These are phyloP conservation scores for Oreortyx pictus DNA, from an alignment of 2,797 vertebrate genomes.

Conservation along the genomic window DNA sequence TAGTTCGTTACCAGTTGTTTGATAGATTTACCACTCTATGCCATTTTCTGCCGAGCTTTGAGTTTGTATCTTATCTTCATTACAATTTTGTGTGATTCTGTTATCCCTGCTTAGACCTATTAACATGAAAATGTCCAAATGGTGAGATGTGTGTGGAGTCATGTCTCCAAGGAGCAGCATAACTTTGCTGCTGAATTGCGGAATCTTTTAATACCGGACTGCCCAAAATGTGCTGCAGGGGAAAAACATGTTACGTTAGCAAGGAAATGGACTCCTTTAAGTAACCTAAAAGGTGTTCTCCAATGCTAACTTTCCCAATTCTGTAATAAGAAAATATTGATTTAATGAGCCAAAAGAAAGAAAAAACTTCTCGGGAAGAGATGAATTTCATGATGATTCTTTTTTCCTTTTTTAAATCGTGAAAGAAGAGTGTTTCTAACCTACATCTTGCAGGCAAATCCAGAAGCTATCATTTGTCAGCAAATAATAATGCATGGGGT, in stretches of 20 bases:
- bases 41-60: neutral
- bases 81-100: neutral
- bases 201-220: neutral
- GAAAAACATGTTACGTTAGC: neutral
- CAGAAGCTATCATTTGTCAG: conserved; percentile 55
- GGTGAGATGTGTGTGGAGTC: neutral
- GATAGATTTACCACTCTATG: conserved; percentile 3
- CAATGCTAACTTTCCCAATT: neutral
- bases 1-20: neutral
- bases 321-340: neutral
- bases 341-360: conserved; percentile 32
- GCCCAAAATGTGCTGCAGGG: conserved; percentile 14
- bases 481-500: conserved; percentile 63
- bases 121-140: conserved; percentile 32
- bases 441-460: conserved; percentile 29
- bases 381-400: conserved; percentile 15
- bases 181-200: neutral
- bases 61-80: neutral
- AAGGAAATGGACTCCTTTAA: neutral
- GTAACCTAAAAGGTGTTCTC: neutral
- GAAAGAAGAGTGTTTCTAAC: neutral
- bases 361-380: neutral
- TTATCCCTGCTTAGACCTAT: conserved; percentile 32
- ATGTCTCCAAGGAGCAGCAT: neutral
- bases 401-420: neutral